Evolutionary conservation across 2,113 vertebrate genomes (phyloP).

Genomic region (Steatornis caripensis): DNA sequence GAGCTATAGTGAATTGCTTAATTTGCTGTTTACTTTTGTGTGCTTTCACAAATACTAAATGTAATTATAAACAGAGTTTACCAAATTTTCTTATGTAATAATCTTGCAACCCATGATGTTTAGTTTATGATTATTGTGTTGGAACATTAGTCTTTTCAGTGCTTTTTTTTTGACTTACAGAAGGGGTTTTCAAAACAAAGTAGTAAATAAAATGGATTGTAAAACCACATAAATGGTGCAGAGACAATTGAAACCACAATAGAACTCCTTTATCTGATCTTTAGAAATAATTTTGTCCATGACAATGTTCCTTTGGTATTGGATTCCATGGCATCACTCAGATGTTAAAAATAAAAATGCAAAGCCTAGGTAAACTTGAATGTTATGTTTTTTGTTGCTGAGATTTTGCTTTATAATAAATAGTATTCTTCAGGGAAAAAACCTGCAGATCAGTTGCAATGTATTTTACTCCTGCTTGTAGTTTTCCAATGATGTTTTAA

Average conservation of each 20-base stretch:
- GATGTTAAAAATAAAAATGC: not conserved
- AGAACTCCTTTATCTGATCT: not conserved
- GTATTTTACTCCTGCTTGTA: not conserved
- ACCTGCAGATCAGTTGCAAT: not conserved
- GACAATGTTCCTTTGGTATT: not conserved
- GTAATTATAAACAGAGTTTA: not conserved
- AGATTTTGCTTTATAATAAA: not conserved
- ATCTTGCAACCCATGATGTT: not conserved
- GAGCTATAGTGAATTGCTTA: not conserved
- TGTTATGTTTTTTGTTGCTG: not conserved
- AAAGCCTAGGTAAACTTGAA: not conserved
- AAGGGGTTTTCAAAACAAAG: not conserved
- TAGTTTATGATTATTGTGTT: not conserved
- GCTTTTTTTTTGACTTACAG: not conserved
- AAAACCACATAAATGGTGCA: not conserved
- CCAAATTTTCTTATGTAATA: not conserved
- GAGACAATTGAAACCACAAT: not conserved
- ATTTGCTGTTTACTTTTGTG: not conserved
- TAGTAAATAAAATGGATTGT: not conserved
- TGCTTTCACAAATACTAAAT: not conserved
- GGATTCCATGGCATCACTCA: not conserved
- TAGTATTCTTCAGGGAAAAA: not conserved
- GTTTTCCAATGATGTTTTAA: not conserved
- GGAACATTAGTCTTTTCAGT: not conserved
- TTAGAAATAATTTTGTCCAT: rapidly evolving